These are phyloP conservation scores for Budorcas taxicolor DNA, from an alignment of 2,113 vertebrate genomes.

Conservation along the genomic window DNA sequence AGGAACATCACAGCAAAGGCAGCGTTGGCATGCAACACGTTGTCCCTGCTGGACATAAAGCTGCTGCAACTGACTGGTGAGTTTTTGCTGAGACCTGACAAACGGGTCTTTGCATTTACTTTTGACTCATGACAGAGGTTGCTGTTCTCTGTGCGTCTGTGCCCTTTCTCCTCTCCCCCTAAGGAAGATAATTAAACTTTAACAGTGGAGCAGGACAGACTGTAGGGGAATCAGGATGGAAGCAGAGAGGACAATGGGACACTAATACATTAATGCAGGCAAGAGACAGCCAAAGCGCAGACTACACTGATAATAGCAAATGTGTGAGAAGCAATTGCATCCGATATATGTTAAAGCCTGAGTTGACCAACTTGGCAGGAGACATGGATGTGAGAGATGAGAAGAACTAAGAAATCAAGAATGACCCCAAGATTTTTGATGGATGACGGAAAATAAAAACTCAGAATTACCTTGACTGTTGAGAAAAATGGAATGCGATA, in stretches of 20 bases:
- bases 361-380: not conserved
- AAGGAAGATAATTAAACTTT: not conserved
- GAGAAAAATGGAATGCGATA: conserved; percentile 19
- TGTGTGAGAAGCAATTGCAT: not conserved
- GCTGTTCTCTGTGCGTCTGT: not conserved
- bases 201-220: not conserved
- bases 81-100: not conserved
- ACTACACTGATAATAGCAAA: not conserved
- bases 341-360: not conserved
- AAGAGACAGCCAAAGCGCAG: not conserved
- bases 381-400: not conserved
- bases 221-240: not conserved
- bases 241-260: not conserved
- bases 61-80: not conserved
- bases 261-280: not conserved
- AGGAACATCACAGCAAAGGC: not conserved
- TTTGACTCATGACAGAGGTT: not conserved
- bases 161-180: not conserved
- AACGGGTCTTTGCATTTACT: not conserved
- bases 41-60: not conserved
- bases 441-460: not conserved
- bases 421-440: not conserved
- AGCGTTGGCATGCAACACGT: not conserved
- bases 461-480: not conserved
- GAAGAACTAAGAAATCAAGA: not conserved